Base-by-base conservation (phyloP, 2,797 vertebrate species). In the Pipistrellus kuhlii region DNA sequence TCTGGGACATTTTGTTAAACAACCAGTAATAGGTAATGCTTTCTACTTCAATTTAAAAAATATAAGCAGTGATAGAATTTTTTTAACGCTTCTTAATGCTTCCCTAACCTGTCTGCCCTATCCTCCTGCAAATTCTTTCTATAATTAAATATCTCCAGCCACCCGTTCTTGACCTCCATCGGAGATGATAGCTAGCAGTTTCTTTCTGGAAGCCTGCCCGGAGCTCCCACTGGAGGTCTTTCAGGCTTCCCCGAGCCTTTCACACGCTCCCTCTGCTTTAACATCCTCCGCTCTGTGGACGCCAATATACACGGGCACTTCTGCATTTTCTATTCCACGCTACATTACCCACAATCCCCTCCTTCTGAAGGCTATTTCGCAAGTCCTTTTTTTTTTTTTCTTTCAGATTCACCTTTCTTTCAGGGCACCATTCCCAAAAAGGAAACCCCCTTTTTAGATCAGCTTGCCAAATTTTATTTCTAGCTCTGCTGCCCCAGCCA, bases 381-480 rank as follows among this genome's bases (percentile, higher is more conserved):
- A 71, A 55, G 17, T 17, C 30, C 76, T 32, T 38, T 41, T 30
- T 38, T 51, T 23, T 38, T n/a, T 35, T 13, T 9, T 2, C 46
- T 78, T 93, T 53, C 38, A 86, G 41, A 35, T 68, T 80, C 30
- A 77, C 13, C 30, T 81, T 71, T 48, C 10, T 85, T 75, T 71
- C 7, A 94, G 69, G 18, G 83, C 11, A 76, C 21, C 25, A 30
- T 66, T 91, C 25, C 78, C 92, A 17, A 88, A 66, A 83, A 59
- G 23, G 66, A 82, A 90, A 59, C 4, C 20, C 25, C 41, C 12
- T 75, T 91, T 77, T 85, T 6, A 92, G 85, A 90, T 76, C 30
- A 87, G 80, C 68, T 93, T 3, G 20, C 30, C 32, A 71, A 86
- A 82, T 94, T 89, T 92, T 88, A 81, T 55, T 91, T 82, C 41